phyloP scores from a whole-genome alignment of 2,797 vertebrate genomes.

The Anabacerthia variegaticeps region DNA sequence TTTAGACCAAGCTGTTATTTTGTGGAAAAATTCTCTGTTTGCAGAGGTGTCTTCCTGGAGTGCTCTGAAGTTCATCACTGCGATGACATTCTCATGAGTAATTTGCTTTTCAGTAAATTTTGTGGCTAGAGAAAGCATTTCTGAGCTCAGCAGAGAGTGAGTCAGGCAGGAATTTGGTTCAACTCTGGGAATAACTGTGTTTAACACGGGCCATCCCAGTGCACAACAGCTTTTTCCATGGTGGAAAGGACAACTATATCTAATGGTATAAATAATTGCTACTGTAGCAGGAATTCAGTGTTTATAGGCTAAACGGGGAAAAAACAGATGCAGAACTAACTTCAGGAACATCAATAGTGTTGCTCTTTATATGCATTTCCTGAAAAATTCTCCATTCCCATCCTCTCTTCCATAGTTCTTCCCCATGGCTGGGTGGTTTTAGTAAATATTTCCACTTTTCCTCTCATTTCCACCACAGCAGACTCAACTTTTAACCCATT shows the following conservation, averaged over 20 bases:
- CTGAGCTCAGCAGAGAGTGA: neutral
- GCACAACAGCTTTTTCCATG: neutral
- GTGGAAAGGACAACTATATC: neutral
- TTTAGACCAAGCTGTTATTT: neutral
- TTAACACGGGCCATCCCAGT: neutral
- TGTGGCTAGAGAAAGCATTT: neutral
- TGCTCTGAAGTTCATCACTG: neutral
- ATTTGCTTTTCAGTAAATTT: neutral
- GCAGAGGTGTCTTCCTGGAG: neutral
- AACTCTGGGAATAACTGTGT: neutral
- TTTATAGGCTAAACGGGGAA: neutral
- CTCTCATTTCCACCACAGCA: neutral
- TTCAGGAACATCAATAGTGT: neutral
- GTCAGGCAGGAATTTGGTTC: neutral
- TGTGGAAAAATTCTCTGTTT: neutral
- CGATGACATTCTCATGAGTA: neutral
- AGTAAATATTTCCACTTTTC: neutral
- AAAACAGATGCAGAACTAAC: rapidly evolving
- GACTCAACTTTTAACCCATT: neutral
- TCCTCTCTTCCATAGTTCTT: neutral
- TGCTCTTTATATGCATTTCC: neutral
- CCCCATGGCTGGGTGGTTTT: neutral
- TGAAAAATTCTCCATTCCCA: neutral
- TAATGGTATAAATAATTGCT: neutral
- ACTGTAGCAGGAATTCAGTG: neutral